Base-by-base conservation (phyloP, 2,888 invertebrate species). In the Campaea margaritaria region DNA sequence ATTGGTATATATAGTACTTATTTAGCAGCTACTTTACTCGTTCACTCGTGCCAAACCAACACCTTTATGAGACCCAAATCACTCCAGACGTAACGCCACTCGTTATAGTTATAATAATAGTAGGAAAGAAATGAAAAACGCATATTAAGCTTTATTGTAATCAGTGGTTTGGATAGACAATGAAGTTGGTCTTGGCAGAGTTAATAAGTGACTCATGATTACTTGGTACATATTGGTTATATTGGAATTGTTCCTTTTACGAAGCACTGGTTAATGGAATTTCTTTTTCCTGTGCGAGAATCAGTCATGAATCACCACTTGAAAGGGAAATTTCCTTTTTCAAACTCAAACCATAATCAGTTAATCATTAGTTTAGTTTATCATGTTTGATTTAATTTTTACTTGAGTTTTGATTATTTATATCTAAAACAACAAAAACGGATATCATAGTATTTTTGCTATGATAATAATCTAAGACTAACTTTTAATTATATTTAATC, bases 31-130 rank as follows among this genome's bases (percentile, higher is more conserved):
- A 34, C 48, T 9, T 31, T 31, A 3, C 27, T 45, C 14, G 27
- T 27, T 45, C 42, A 52, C 62, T 57, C 42, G 62, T 62, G 56
- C 56, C 57, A 62, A 50, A 53, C 38, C 44, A 34, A 49, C 54
- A 50, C 28, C 42, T 47, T 56, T 41, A 52, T 47, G 14, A 12
- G 14, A 10, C 27, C 31, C 36, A 36, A 38, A 46, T 42, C 39
- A 36, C 13, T 31, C 27, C 31, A 28, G 38, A 39, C 27, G 28
- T 16, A 54, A 38, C 28, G 43, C 43, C 38, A 39, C 48, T 16
- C 11, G 15, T 31, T n/a, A 28, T 44, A 13, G 34, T 49, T 34
- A 49, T 44, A 50, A 54, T 16, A 36, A 28, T 11, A 45, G 13
- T 36, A 43, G 12, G 12, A 28, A 36, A 12, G n/a, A 43, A 11